phyloP scores from a whole-genome alignment of 2,797 vertebrate species.

The Tympanoctomys barrerae region DNA sequence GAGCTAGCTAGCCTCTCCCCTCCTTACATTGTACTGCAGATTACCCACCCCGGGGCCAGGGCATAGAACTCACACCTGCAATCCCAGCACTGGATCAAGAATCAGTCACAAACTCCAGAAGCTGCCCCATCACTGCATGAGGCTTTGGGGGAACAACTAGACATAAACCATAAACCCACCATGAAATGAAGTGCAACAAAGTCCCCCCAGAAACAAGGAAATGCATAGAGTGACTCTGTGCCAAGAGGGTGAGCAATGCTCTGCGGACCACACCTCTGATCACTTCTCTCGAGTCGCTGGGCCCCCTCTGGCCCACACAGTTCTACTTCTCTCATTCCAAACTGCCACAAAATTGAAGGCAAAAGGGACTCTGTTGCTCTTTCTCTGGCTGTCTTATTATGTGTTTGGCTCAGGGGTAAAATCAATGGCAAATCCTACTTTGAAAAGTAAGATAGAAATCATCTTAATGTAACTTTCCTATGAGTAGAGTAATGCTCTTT shows the following conservation, averaged over 20 bases:
- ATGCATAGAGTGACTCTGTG: not conserved
- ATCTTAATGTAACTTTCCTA: slow-evolving; percentile 48
- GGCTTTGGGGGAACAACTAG: no score
- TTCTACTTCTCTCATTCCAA: slow-evolving; percentile 23
- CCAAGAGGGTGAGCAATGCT: not conserved
- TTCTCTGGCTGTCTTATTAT: slow-evolving; percentile 52
- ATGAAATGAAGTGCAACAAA: slow-evolving; percentile 12
- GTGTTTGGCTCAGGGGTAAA: slow-evolving; percentile 22
- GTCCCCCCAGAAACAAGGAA: not conserved
- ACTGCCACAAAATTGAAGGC: not conserved
- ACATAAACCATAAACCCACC: no score
- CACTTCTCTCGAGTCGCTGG: not conserved
- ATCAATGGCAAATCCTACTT: slow-evolving; percentile 52
- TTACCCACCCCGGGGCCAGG: no score
- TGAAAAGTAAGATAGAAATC: slow-evolving; percentile 51
- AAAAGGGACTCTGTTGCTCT: not conserved
- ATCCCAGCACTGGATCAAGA: no score
- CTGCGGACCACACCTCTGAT: not conserved
- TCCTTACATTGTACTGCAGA: no score
- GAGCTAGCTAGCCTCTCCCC: no score
- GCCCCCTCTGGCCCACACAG: not conserved
- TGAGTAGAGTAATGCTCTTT: slow-evolving; percentile 48
- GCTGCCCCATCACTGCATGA: no score
- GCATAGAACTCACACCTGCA: no score
- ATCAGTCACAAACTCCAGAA: no score